A percentile compares a stretch with the other conserved stretches of the same genome.
These are phyloP conservation scores for Cosmorhoe ocellata DNA, from an alignment of 2,888 invertebrate genomes.

Conservation along the genomic window DNA sequence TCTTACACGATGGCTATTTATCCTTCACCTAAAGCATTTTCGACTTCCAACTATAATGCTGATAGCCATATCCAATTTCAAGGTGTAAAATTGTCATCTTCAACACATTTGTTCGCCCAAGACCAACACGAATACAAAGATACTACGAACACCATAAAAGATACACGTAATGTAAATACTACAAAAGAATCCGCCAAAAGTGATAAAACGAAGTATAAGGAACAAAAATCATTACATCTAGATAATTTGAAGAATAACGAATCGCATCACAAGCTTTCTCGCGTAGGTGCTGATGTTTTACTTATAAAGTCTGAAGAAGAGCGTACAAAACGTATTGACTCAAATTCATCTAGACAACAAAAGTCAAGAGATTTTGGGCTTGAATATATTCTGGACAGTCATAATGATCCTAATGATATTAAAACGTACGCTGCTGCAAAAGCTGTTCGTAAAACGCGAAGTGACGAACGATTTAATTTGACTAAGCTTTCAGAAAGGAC, in stretches of 20 bases:
- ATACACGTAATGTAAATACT: neutral
- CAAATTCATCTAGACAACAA: neutral
- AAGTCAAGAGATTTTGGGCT: conserved; percentile 44
- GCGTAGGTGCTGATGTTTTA: conserved; percentile 48
- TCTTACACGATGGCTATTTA: conserved; percentile 44
- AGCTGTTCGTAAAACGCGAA: conserved; percentile 43
- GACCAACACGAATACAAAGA: conserved; percentile 30
- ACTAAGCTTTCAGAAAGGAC: conserved; percentile 22
- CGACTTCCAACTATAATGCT: conserved; percentile 37
- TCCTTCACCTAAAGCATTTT: conserved; percentile 39
- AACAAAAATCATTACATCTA: neutral
- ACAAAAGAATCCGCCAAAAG: conserved; percentile 17
- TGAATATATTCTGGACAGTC: conserved; percentile 52
- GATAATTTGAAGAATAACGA: conserved; percentile 14
- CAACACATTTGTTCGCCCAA: conserved; percentile 37
- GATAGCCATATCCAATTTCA: conserved; percentile 24
- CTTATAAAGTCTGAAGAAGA: conserved; percentile 38
- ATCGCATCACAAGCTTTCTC: conserved; percentile 48
- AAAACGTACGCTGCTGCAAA: conserved; percentile 33
- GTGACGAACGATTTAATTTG: conserved; percentile 44
- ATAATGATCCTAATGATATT: conserved; percentile 41
- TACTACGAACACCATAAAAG: conserved; percentile 18
- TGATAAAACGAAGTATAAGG: conserved; percentile 13
- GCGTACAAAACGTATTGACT: conserved; percentile 1
- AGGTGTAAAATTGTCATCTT: conserved; percentile 21